Percentiles rank a stretch among this genome's conserved stretches.
Evolutionary conservation across 1,140 invertebrate genomes (phyloP).

Genomic region (Thalassaphorura encarpata): DNA sequence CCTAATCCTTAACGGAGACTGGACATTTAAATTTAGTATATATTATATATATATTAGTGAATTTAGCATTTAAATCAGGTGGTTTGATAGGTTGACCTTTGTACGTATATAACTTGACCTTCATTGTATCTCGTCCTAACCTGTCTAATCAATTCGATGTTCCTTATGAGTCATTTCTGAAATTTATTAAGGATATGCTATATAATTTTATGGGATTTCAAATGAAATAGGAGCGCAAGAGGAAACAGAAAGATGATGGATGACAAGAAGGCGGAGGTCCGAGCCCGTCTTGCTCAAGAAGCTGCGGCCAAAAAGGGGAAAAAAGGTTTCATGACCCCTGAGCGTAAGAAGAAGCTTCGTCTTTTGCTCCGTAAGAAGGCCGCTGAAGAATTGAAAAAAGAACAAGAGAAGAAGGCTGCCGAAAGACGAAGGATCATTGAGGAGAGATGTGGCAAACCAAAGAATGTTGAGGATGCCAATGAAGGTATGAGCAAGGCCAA

Average conservation of each 20-base stretch:
- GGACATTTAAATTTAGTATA: too few relatives aligned
- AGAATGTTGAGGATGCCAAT: slow-evolving; percentile 78
- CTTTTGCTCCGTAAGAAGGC: slow-evolving; percentile 99
- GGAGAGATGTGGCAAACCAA: slow-evolving; percentile 82
- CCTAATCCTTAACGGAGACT: too few relatives aligned
- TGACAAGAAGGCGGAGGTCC: slow-evolving; percentile 80
- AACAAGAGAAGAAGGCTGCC: slow-evolving; percentile 95
- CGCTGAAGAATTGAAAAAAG: slow-evolving; percentile 98
- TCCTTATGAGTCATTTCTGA: too few relatives aligned
- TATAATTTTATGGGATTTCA: too few relatives aligned
- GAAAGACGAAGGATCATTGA: slow-evolving; percentile 96
- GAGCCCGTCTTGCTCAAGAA: slow-evolving; percentile 82
- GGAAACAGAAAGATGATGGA: slow-evolving; percentile 87
- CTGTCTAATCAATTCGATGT: too few relatives aligned
- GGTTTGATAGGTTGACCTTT: too few relatives aligned
- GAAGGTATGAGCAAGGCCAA: slow-evolving; percentile 54
- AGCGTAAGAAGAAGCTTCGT: slow-evolving; percentile 96
- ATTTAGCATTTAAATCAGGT: too few relatives aligned
- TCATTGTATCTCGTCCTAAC: too few relatives aligned
- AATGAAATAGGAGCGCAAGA: slow-evolving; percentile 71
- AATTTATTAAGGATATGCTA: too few relatives aligned
- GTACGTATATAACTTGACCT: too few relatives aligned
- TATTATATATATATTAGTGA: too few relatives aligned
- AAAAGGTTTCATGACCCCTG: slow-evolving; percentile 97
- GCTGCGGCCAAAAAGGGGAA: slow-evolving; percentile 91